Evolutionary conservation across 2,888 invertebrate species (phyloP).

Genomic region (Agrotis puta): DNA sequence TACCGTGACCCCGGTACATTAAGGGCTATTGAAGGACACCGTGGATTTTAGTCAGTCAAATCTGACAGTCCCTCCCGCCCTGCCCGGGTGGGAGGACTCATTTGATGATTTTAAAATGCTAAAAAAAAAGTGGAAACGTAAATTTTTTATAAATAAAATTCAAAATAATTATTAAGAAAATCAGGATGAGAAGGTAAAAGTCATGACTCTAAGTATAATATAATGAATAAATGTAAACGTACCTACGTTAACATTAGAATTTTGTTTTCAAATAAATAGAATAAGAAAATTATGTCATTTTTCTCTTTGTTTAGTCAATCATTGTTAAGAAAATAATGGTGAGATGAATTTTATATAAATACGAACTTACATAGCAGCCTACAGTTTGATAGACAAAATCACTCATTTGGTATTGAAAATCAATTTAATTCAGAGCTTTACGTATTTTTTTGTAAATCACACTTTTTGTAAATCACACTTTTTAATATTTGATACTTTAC

Average conservation of each 20-base stretch:
- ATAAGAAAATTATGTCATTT: neutral
- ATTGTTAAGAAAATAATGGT: neutral
- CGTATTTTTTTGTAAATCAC: too few relatives aligned
- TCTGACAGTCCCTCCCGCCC: too few relatives aligned
- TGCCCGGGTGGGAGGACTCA: too few relatives aligned
- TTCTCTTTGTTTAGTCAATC: neutral
- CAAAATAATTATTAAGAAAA: neutral
- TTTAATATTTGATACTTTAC: too few relatives aligned
- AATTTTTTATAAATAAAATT: constrained; percentile 1
- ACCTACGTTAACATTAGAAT: neutral
- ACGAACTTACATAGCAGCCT: neutral
- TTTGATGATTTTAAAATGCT: too few relatives aligned
- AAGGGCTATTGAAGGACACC: too few relatives aligned
- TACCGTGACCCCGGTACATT: too few relatives aligned
- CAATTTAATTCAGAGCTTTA: neutral
- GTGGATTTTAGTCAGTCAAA: too few relatives aligned
- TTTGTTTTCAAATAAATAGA: neutral
- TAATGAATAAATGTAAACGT: neutral
- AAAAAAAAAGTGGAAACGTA: too few relatives aligned
- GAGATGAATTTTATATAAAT: neutral
- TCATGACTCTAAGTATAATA: neutral
- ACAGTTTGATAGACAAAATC: neutral
- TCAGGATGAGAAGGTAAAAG: neutral
- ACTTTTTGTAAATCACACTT: too few relatives aligned
- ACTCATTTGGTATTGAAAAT: too few relatives aligned